Conservation (phyloP, 1,140 invertebrate genomes). For the Bombus confusus region DNA sequence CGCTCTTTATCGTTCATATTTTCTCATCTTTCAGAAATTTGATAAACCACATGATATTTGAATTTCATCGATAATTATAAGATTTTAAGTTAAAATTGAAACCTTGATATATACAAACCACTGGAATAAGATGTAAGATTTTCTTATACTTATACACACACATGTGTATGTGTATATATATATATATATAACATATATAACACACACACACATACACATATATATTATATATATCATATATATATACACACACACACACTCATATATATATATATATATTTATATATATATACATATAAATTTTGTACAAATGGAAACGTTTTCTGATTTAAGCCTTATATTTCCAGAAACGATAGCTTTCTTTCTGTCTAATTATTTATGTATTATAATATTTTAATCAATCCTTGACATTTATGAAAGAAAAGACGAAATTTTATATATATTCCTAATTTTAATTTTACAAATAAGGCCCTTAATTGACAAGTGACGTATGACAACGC, state of each 20-base stretch:
- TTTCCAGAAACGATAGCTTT: conserved; percentile 1
- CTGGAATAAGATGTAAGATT: conserved; percentile 17
- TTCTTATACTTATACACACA: conserved; percentile 7
- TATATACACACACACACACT: too few relatives aligned
- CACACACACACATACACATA: too few relatives aligned
- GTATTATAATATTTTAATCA: background rate
- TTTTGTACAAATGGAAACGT: conserved; percentile 28
- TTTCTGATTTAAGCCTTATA: conserved; percentile 30
- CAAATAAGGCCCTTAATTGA: too few relatives aligned
- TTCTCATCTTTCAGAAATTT: conserved; percentile 30
- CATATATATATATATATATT: background rate
- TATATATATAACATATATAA: background rate
- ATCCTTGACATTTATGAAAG: background rate
- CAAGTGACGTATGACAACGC: too few relatives aligned
- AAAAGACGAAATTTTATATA: background rate
- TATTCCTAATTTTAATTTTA: background rate
- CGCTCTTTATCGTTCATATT: conserved; percentile 8
- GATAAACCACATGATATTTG: background rate
- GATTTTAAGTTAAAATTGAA: conserved; percentile 26
- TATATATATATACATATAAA: conserved; percentile 19
- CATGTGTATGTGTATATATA: background rate
- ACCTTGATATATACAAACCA: conserved; percentile 21
- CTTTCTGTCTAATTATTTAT: background rate
- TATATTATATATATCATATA: background rate
- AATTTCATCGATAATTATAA: background rate